Evolutionary conservation across 2,113 vertebrate species (phyloP).

Genomic region (Pogona vitticeps): DNA sequence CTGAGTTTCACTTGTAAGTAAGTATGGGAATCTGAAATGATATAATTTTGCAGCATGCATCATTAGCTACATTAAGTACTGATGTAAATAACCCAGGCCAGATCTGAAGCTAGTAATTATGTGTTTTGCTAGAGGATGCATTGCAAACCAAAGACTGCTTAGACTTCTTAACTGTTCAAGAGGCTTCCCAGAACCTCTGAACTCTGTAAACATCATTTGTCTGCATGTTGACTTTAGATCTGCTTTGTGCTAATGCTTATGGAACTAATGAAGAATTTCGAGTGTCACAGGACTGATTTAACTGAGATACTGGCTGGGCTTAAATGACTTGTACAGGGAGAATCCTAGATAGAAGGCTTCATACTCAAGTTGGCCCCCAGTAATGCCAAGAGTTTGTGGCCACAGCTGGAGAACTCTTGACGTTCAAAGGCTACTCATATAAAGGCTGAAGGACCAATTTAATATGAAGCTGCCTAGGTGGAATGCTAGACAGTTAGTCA

Average conservation of each 20-base stretch:
- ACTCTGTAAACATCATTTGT: not conserved
- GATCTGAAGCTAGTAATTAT: not conserved
- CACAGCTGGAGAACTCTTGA: not conserved
- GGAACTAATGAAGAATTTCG: not conserved
- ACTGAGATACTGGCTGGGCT: not conserved
- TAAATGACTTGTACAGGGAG: not conserved
- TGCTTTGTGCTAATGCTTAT: constrained; percentile 1
- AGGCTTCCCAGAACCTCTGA: not conserved
- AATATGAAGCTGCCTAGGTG: not conserved
- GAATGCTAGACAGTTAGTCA: not conserved
- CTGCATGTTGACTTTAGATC: not conserved
- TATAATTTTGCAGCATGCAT: not conserved
- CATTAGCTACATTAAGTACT: not conserved
- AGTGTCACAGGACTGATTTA: not conserved
- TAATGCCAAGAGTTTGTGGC: not conserved
- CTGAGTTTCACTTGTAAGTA: not conserved
- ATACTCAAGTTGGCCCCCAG: not conserved
- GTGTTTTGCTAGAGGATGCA: not conserved
- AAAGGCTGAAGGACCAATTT: not conserved
- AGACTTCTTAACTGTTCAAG: not conserved
- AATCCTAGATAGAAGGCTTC: not conserved
- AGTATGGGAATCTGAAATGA: not conserved
- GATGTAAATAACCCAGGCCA: not conserved
- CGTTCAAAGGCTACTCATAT: not conserved
- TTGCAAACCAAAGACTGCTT: not conserved